These are phyloP conservation scores for Catocala fraxini DNA, from an alignment of 2,888 invertebrate genomes.

Conservation along the genomic window DNA sequence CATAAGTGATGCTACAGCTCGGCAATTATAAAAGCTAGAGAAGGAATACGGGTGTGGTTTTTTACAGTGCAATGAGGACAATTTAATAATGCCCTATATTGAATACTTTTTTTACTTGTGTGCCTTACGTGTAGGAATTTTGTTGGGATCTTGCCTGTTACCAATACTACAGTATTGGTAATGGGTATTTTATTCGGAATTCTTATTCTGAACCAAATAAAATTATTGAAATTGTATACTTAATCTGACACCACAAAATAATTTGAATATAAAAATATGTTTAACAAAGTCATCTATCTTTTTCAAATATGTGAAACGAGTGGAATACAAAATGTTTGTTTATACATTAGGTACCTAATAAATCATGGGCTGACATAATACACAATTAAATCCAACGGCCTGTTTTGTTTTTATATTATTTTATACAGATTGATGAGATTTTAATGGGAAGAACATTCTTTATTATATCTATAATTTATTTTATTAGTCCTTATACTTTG, in stretches of 20 bases:
- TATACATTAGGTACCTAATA: slow-evolving; percentile 14
- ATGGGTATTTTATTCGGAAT: background rate
- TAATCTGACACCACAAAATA: background rate
- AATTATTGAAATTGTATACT: too few species aligned
- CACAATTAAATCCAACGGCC: background rate
- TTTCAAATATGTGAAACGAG: slow-evolving; percentile 17
- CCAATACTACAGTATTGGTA: too few species aligned
- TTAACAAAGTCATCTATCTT: slow-evolving; percentile 10
- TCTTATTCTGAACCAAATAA: background rate
- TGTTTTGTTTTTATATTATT: slow-evolving; percentile 16
- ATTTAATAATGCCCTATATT: too few species aligned
- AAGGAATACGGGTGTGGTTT: too few species aligned
- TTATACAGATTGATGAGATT: slow-evolving; percentile 7
- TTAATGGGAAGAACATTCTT: background rate
- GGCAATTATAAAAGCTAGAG: too few species aligned
- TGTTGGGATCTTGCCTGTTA: too few species aligned
- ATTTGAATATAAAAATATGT: slow-evolving; percentile 5
- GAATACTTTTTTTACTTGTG: too few species aligned
- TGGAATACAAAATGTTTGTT: slow-evolving; percentile 17
- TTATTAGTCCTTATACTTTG: too few species aligned
- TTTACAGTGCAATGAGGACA: too few species aligned
- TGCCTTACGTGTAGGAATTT: too few species aligned
- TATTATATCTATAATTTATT: too few species aligned
- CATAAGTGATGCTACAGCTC: too few species aligned
- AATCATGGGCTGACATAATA: slow-evolving; percentile 23